Evolutionary conservation across 2,113 vertebrate species (phyloP).

Genomic region (Leptobrachium ailaonicum): DNA sequence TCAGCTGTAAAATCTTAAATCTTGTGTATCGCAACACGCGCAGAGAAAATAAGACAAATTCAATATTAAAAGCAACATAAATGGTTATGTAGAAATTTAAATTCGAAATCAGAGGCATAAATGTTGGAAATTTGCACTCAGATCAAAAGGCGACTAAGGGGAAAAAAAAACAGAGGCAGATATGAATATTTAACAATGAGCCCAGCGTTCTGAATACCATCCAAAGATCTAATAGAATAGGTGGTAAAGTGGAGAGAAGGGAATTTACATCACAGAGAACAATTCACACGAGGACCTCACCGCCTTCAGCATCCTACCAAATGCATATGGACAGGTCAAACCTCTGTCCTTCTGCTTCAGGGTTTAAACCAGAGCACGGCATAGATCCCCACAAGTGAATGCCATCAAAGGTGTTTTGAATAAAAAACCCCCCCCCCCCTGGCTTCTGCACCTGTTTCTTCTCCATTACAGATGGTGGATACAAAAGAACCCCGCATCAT

Average conservation of each 20-base stretch:
- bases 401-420: conserved; percentile 5
- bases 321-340: conserved; percentile 18
- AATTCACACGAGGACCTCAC: neutral
- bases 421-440: too few species aligned
- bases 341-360: neutral
- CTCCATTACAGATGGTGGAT: neutral
- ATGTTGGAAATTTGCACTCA: conserved; percentile 42
- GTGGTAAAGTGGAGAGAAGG: conserved; percentile 11
- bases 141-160: conserved; percentile 34
- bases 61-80: conserved; percentile 46
- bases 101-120: conserved; percentile 44
- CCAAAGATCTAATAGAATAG: conserved; percentile 47
- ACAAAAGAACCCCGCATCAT: too few species aligned
- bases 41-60: conserved; percentile 40
- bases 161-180: conserved; percentile 29
- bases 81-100: conserved; percentile 36
- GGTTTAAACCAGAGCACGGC: neutral
- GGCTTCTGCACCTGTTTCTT: too few species aligned
- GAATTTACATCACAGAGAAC: conserved; percentile 29
- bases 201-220: conserved; percentile 6
- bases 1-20: conserved; percentile 24
- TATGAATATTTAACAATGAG: conserved; percentile 36
- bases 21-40: neutral
- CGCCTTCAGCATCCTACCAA: neutral
- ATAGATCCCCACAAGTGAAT: neutral